Percentiles rank a stretch among this genome's conserved stretches.
Conservation (phyloP, 2,113 vertebrate genomes). For the Rallus limicola region DNA sequence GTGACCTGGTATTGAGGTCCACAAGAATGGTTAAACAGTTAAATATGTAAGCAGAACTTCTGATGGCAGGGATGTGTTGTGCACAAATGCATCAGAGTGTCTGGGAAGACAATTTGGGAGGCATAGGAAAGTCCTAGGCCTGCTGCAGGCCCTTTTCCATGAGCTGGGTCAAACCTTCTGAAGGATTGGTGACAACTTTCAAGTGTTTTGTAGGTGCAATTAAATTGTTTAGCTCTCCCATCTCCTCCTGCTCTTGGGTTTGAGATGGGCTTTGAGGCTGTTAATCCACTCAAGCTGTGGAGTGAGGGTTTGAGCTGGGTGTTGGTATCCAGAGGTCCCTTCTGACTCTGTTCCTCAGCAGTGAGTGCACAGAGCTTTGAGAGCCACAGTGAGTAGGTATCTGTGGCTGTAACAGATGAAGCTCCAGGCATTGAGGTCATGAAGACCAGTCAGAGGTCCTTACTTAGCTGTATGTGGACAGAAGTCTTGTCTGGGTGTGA, state of each 20-base stretch:
- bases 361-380: neutral
- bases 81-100: no score
- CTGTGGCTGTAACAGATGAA: neutral
- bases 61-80: neutral
- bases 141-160: neutral
- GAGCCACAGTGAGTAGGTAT: accelerated
- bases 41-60: neutral
- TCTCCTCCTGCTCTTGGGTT: neutral
- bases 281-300: neutral
- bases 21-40: neutral
- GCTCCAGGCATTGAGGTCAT: neutral
- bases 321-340: neutral
- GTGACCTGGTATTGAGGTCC: neutral
- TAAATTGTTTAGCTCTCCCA: neutral
- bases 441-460: neutral
- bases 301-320: neutral
- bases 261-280: neutral
- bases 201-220: neutral
- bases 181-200: neutral
- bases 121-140: neutral
- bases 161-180: neutral
- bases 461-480: neutral
- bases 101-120: neutral
- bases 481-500: neutral
- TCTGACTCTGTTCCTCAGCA: neutral